Percentiles rank a stretch among this genome's conserved stretches.
These are phyloP conservation scores for Cathartes aura DNA, from an alignment of 2,113 vertebrate species.

Conservation along the genomic window DNA sequence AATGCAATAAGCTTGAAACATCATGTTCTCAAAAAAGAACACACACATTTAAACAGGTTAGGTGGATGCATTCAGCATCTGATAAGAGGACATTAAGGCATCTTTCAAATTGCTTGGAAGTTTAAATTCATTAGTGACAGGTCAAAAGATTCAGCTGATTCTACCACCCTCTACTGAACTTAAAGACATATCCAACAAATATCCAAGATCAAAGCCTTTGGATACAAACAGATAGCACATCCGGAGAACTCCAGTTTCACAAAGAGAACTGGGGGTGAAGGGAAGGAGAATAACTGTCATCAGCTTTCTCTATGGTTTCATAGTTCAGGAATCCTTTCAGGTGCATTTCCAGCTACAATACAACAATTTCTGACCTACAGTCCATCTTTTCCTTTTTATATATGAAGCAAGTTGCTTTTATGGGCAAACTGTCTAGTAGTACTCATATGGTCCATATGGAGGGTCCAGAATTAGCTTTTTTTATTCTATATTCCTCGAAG, in stretches of 20 bases:
- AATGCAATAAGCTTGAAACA: background rate
- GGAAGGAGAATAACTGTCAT: background rate
- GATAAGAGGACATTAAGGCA: background rate
- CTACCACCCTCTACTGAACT: background rate
- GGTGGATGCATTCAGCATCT: background rate
- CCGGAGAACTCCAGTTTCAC: background rate
- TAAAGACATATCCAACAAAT: background rate
- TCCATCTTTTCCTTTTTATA: background rate
- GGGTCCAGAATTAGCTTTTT: background rate
- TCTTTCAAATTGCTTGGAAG: background rate
- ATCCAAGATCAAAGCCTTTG: background rate
- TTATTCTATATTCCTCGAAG: background rate
- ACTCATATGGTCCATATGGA: background rate
- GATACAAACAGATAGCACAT: background rate
- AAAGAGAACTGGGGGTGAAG: background rate
- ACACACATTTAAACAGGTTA: background rate
- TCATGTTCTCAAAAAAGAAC: background rate
- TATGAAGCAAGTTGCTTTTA: background rate
- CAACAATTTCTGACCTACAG: background rate
- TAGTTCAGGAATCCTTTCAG: background rate
- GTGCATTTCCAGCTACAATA: background rate
- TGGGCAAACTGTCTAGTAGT: background rate
- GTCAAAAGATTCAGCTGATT: background rate
- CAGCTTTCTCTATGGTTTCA: background rate
- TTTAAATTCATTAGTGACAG: background rate